Base-by-base conservation (phyloP, 2,113 vertebrate species). In the Psettodes erumei region DNA sequence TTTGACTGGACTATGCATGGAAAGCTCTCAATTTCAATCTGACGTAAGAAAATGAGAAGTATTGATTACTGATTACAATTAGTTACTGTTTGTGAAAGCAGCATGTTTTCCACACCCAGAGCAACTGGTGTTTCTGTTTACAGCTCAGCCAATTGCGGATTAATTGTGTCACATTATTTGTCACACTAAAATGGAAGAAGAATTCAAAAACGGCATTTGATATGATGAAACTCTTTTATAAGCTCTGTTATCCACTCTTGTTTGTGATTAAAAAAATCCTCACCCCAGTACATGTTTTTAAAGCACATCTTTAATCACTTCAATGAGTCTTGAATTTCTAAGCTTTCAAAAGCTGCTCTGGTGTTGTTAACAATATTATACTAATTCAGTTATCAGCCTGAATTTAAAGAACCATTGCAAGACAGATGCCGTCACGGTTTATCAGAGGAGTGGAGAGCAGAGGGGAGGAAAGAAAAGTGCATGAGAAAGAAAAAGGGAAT, bases 381-480 rank as follows among this genome's bases (percentile, higher is more conserved):
- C 56, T 81, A 83, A 85, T 82, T 28, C 79, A 71, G 66, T 66
- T 38, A 45, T 67, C 65, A 45, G 71, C 38, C 2, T 51, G 75
- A 58, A 75, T 3, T 38, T 55, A 67, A 58, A 38, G 48, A 74
- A 43, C 33, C 16, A 18, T 28, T 8, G 64, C 3, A 61, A 45
- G 58, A 62, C 60, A 61, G 78, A 67, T 48, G 32, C 37, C 54
- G 79, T 75, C 75, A 45, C 63, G 54, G 56, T 63, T 43, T 55
- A 68, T 86, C 77, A 82, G 60, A 7, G 37, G n/a, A 25, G 33
- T 30, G 16, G 13, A 43, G 23, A n/a, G 47, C 32, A 15, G 56
- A 11, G 11, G 1, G 37, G 19, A 23, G 43, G 25, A 12, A n/a
- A 25, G 27, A 37, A 4, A 16, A 33, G n/a, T 11, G 3, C 4